Conservation (phyloP, 2,888 invertebrate genomes). For the Anodontia alba region DNA sequence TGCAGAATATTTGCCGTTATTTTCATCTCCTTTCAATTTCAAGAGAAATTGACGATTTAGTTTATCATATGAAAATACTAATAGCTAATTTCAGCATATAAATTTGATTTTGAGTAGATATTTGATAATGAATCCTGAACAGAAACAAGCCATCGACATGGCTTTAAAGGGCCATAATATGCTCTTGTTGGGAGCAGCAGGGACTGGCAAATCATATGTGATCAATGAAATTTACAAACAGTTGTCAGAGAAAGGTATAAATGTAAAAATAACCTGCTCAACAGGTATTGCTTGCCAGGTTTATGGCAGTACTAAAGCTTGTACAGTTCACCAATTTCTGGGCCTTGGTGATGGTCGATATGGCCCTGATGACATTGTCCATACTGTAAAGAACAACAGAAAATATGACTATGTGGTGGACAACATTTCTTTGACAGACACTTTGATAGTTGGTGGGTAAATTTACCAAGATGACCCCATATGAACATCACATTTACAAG, state of each 20-base stretch:
- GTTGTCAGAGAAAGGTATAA: constrained; percentile 26
- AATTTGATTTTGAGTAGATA: too few relatives aligned
- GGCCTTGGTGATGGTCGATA: constrained; percentile 48
- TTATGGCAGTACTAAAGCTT: constrained; percentile 20
- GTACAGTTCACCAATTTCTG: constrained; percentile 42
- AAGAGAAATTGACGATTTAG: too few relatives aligned
- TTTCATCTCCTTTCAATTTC: too few relatives aligned
- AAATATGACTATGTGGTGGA: constrained; percentile 26
- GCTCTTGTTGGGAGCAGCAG: constrained; percentile 33
- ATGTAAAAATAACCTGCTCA: constrained; percentile 45
- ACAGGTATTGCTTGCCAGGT: constrained; percentile 48
- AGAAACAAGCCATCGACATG: constrained; percentile 19
- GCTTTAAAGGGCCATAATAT: constrained; percentile 18
- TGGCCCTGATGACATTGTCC: constrained; percentile 25
- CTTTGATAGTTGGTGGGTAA: constrained; percentile 26
- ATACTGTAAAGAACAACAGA: constrained; percentile 25
- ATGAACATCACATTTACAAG: not conserved
- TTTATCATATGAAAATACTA: too few relatives aligned
- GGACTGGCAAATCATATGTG: constrained; percentile 41
- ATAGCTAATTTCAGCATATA: too few relatives aligned
- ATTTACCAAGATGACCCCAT: too few relatives aligned
- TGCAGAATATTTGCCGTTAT: too few relatives aligned
- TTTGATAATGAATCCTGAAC: constrained; percentile 27
- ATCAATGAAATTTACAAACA: constrained; percentile 20
- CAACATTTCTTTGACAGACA: constrained; percentile 21